Evolutionary conservation across 2,797 vertebrate genomes (phyloP).

Genomic region (Bradypodion ventrale): DNA sequence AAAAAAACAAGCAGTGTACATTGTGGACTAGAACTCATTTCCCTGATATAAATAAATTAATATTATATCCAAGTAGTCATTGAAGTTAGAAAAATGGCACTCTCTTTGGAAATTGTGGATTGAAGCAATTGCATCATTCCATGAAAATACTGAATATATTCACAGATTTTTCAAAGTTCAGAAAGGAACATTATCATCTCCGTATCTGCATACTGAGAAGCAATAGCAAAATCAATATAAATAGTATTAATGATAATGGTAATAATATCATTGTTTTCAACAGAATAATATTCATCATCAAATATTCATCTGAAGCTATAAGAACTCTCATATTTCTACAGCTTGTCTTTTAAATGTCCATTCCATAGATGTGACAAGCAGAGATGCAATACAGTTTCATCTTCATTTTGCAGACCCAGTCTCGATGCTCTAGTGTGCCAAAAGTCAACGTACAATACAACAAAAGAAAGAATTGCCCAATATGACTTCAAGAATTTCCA

Average conservation of each 20-base stretch:
- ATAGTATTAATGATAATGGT: not conserved
- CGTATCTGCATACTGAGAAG: not conserved
- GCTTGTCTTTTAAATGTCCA: not conserved
- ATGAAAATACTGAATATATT: not conserved
- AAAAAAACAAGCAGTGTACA: not conserved
- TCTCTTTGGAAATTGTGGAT: not conserved
- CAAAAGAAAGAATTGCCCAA: not conserved
- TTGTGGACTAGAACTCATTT: not conserved
- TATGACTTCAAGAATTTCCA: not conserved
- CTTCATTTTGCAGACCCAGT: not conserved
- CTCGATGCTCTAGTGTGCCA: not conserved
- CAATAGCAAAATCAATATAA: not conserved
- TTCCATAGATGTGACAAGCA: not conserved
- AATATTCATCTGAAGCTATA: not conserved
- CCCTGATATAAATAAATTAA: not conserved
- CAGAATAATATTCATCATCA: not conserved
- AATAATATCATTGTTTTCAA: not conserved
- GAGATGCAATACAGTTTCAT: not conserved
- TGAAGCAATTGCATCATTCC: not conserved
- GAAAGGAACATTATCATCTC: not conserved
- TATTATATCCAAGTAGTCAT: not conserved
- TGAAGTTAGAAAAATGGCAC: not conserved
- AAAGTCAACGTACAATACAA: not conserved
- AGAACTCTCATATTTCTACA: not conserved
- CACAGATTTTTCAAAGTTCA: not conserved